Base-by-base conservation (phyloP, 2,888 invertebrate genomes). In the Smittia aterrima region DNA sequence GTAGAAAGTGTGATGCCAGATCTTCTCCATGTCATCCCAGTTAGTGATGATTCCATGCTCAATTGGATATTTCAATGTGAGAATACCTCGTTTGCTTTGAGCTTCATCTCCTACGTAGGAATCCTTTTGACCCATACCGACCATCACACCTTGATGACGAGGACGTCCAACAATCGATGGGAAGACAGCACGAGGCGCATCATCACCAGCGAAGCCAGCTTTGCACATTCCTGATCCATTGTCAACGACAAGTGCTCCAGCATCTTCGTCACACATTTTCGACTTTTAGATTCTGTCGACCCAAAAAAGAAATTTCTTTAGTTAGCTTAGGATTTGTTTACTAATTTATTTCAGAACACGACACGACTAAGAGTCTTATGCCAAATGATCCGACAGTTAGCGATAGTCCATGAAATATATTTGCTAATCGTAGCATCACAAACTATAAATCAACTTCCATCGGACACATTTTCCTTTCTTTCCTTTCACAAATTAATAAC, bases 1-100 rank as follows among this genome's bases (percentile, higher is more conserved):
- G 92, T 97, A 97, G 90, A 96, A 96, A 81, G 96, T 96, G 87
- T 97, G 96, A 85, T 97, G 96, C 96, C 96, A 97, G 87, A 97
- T 96, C 86, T 97, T 96, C 86, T 96, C 96, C 96, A 97, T 96
- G 81, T 96, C 96, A 81, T 96, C 96, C 96, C 96, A 96, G 89
- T 96, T 96, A 84, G 96, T 96, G 82, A 96, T 94, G 85, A 96
- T 96, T 80, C 96, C 96, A 86, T 96, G 96, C 84, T 96, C 96
- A 84, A 96, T 96, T 81, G 96, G 96, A 86, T 96, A 96, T 84
- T 96, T 96, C 82, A 96, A 86, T 77, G 95, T 96, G 79, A 96
- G 90, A 86, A 96, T 96, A 86, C 96, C 96, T 86, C 96, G 89
- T 87, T 96, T 96, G 87, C 92, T 92, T 85, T 96, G 96, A 80